phyloP scores from a whole-genome alignment of 2,113 vertebrate genomes.

The Chaetura pelagica region DNA sequence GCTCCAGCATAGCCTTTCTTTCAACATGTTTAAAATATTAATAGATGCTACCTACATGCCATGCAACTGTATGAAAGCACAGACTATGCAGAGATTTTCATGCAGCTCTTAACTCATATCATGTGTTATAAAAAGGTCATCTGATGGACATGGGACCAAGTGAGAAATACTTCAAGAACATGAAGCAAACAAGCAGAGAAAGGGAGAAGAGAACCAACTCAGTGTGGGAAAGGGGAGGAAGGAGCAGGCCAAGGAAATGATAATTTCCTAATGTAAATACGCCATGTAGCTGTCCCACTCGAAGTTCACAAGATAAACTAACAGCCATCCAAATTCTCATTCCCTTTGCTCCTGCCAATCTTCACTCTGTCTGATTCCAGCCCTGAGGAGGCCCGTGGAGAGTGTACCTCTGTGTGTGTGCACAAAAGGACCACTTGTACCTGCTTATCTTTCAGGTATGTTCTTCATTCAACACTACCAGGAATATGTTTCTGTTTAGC shows the following conservation, averaged over 20 bases:
- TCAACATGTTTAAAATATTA: background rate
- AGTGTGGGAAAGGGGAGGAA: background rate
- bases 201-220: background rate
- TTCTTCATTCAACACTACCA: background rate
- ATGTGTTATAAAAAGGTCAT: background rate
- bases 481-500: slow-evolving; percentile 28
- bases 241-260: background rate
- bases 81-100: background rate
- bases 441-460: background rate
- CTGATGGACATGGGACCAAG: background rate
- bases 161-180: background rate
- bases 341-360: background rate
- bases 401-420: background rate
- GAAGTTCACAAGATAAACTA: background rate
- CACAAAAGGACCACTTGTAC: background rate
- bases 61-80: background rate
- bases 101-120: background rate
- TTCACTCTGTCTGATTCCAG: background rate
- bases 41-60: background rate
- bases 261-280: background rate
- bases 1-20: background rate
- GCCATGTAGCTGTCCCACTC: background rate
- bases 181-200: background rate
- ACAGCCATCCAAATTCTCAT: background rate
- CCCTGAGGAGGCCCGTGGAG: background rate